Evolutionary conservation across 2,888 invertebrate genomes (phyloP).

Genomic region (Toxonevra muliebris): DNA sequence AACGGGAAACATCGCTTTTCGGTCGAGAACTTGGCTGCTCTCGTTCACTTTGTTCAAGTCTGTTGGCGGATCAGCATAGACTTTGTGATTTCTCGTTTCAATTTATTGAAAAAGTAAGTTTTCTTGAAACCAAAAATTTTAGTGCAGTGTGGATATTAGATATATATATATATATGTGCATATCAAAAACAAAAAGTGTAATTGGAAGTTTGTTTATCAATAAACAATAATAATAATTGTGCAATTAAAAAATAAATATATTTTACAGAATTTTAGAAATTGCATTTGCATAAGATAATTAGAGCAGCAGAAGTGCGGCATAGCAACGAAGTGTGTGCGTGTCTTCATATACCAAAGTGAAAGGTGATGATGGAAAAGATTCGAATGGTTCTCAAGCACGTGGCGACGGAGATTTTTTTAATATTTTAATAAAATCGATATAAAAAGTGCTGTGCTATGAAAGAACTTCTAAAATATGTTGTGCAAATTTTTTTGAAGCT

Average conservation of each 20-base stretch:
- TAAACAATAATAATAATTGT: slow-evolving; percentile 25
- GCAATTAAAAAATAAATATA: slow-evolving; percentile 27
- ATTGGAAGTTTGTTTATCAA: slow-evolving; percentile 10
- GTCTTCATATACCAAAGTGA: slow-evolving; percentile 11
- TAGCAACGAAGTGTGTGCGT: slow-evolving; percentile 26
- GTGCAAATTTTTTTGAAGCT: not conserved
- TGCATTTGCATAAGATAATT: slow-evolving; percentile 21
- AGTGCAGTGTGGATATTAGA: slow-evolving; percentile 34
- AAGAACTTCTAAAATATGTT: slow-evolving; percentile 10
- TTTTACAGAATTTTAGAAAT: slow-evolving; percentile 14
- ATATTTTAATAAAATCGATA: no score
- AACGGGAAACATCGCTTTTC: slow-evolving; percentile 52
- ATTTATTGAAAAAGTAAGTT: slow-evolving; percentile 62
- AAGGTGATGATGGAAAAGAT: slow-evolving; percentile 6
- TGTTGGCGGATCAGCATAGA: slow-evolving; percentile 72
- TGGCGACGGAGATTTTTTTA: slow-evolving; percentile 22
- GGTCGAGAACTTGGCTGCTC: slow-evolving; percentile 62
- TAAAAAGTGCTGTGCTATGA: not conserved
- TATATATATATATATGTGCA: slow-evolving; percentile 35
- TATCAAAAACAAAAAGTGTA: slow-evolving; percentile 29
- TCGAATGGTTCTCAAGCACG: slow-evolving; percentile 30
- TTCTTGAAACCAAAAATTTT: slow-evolving; percentile 20
- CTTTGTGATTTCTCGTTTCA: slow-evolving; percentile 61
- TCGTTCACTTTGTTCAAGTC: slow-evolving; percentile 77
- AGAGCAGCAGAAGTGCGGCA: slow-evolving; percentile 1